phyloP scores from a whole-genome alignment of 2,888 invertebrate genomes.

The Leuctra nigra region DNA sequence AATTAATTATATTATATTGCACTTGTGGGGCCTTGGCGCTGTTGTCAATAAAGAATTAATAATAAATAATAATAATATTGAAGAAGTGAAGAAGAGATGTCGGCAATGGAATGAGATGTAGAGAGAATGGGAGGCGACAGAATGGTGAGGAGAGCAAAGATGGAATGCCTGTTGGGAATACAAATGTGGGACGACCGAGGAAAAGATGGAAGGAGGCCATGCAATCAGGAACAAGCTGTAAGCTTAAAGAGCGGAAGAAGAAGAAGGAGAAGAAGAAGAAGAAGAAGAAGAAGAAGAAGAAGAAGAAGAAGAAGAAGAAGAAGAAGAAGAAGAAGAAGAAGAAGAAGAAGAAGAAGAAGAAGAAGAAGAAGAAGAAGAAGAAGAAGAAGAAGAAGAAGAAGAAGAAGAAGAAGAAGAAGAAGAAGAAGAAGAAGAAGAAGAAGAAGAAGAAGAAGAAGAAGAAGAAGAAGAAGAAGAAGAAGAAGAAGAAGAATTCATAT shows the following conservation, averaged over 20 bases:
- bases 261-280: neutral
- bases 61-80: too few species aligned
- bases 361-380: neutral
- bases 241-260: neutral
- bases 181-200: too few species aligned
- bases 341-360: neutral
- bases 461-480: conserved; percentile 3
- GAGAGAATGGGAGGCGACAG: too few species aligned
- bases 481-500: conserved; percentile 1
- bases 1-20: too few species aligned
- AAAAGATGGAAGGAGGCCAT: too few species aligned
- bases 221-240: too few species aligned
- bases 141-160: too few species aligned
- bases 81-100: too few species aligned
- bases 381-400: neutral
- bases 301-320: neutral
- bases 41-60: too few species aligned
- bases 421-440: conserved; percentile 2
- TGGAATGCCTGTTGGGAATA: too few species aligned
- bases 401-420: neutral
- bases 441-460: conserved; percentile 22
- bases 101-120: too few species aligned
- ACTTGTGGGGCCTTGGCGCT: too few species aligned
- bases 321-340: neutral
- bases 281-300: neutral